A percentile compares a stretch with the other conserved stretches of the same genome.
Conservation (phyloP, 2,113 vertebrate species). For the Rhynchopsitta pachyrhyncha region DNA sequence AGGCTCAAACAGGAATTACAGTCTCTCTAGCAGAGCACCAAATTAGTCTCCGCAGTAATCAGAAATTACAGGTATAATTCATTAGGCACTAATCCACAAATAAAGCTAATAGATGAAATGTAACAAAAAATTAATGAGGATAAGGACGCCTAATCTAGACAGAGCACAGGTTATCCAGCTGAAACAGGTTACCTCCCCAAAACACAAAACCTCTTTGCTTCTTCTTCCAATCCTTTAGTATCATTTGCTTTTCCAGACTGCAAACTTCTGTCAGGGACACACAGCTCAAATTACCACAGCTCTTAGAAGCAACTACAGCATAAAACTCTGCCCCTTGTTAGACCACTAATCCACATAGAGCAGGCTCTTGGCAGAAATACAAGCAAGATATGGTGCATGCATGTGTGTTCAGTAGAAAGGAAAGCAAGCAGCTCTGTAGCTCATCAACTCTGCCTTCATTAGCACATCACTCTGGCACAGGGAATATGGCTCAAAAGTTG, state of each 20-base stretch:
- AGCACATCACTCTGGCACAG: neutral
- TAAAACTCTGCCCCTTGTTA: neutral
- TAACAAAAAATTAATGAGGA: neutral
- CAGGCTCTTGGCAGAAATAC: neutral
- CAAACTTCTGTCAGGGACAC: neutral
- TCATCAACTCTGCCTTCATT: slow-evolving; percentile 24
- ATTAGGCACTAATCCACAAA: neutral
- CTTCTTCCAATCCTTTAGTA: neutral
- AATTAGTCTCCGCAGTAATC: slow-evolving; percentile 32
- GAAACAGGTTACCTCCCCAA: neutral
- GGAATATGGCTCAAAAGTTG: neutral
- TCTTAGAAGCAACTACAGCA: neutral
- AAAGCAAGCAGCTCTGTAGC: neutral
- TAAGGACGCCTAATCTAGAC: neutral
- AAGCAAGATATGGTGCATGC: accelerated
- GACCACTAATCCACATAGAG: neutral
- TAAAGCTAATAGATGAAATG: neutral
- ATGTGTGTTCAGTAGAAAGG: neutral
- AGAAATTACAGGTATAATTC: neutral
- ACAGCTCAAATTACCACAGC: neutral
- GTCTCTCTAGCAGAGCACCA: neutral
- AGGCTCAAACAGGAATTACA: neutral
- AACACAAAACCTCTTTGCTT: neutral
- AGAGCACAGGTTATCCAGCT: accelerated
- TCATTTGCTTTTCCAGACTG: neutral